Evolutionary conservation across 2,888 invertebrate genomes (phyloP), one percentile per base, ranked within the genome.

Genomic region (Cerceris ruficornis): DNA sequence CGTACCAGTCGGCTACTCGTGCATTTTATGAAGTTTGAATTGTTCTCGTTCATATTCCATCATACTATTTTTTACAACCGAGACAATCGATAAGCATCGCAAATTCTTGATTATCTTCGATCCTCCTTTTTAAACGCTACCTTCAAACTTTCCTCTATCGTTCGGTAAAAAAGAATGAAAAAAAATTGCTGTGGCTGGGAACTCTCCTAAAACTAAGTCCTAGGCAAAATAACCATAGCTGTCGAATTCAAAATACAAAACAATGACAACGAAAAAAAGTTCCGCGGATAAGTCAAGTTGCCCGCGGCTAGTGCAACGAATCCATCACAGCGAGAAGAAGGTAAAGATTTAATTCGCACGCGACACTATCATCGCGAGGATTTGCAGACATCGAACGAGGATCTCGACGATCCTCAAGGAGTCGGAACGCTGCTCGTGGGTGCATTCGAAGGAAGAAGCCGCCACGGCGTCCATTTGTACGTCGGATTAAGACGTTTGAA

Each of bases 401-500:
- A 59, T 49, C 28, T 42, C 58, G 60, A 59, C 9, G 54, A 13
- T 39, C 41, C 52, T 41, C 41, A 41, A 11, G 39, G 54, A 39
- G 50, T 13, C 15, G 58, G 64, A 50, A 62, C 65, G 59, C 69
- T 73, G 54, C 43, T 67, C 77, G 80, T 79, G 85, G 75, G 76
- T 80, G 82, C 70, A 62, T 64, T 60, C 46, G 62, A 81, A 71
- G 69, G 75, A 76, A 67, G 74, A 49, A 60, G 79, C 75, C 67
- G 74, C 69, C 75, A 58, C 66, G 67, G 65, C 69, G 75, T 77
- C 80, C 72, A 81, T 83, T 82, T 80, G 77, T 75, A 66, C 80
- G 83, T 84, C 86, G 80, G 89, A 88, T 88, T 88, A 89, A 88
- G 80, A 88, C 75, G 85, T 85, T 86, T 74, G 81, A 43, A 71